Evolutionary conservation across 2,888 invertebrate genomes (phyloP).

Genomic region (Athripsodes cinereus): DNA sequence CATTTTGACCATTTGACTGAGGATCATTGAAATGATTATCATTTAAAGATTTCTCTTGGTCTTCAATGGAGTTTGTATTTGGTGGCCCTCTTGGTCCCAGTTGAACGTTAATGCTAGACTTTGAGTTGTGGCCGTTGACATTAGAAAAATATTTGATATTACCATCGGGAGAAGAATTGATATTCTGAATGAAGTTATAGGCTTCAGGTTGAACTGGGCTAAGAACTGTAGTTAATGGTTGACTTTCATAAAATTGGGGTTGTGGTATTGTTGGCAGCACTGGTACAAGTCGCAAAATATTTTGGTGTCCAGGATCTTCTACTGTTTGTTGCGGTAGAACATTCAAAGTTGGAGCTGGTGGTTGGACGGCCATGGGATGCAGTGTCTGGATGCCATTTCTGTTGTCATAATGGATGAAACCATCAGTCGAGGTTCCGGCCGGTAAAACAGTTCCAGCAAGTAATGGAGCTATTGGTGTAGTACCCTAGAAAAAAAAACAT

Average conservation of each 20-base stretch:
- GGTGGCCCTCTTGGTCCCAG: slow-evolving; percentile 2
- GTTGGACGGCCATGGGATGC: slow-evolving; percentile 13
- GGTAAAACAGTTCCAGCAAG: slow-evolving; percentile 23
- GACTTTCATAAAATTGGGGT: neutral
- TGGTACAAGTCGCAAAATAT: neutral
- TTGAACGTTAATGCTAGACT: slow-evolving; percentile 15
- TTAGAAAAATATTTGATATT: slow-evolving; percentile 15
- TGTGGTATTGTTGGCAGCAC: slow-evolving; percentile 3
- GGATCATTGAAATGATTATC: neutral
- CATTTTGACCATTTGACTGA: neutral
- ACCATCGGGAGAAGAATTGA: slow-evolving; percentile 10
- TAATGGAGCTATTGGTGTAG: slow-evolving; percentile 16
- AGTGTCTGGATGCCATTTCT: slow-evolving; percentile 17
- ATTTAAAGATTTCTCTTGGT: neutral
- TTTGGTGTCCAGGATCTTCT: neutral
- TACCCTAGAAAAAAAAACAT: slow-evolving; percentile 18
- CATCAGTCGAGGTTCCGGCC: slow-evolving; percentile 21
- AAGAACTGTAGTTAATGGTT: slow-evolving; percentile 3
- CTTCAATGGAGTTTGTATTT: neutral
- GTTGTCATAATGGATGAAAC: slow-evolving; percentile 21
- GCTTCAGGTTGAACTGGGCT: slow-evolving; percentile 1
- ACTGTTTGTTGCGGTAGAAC: slow-evolving; percentile 3
- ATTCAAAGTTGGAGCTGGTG: neutral
- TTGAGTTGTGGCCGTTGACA: slow-evolving; percentile 16
- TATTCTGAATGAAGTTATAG: slow-evolving; percentile 11